Conservation (phyloP, 2,888 invertebrate genomes). For the Drosophila mercatorum region DNA sequence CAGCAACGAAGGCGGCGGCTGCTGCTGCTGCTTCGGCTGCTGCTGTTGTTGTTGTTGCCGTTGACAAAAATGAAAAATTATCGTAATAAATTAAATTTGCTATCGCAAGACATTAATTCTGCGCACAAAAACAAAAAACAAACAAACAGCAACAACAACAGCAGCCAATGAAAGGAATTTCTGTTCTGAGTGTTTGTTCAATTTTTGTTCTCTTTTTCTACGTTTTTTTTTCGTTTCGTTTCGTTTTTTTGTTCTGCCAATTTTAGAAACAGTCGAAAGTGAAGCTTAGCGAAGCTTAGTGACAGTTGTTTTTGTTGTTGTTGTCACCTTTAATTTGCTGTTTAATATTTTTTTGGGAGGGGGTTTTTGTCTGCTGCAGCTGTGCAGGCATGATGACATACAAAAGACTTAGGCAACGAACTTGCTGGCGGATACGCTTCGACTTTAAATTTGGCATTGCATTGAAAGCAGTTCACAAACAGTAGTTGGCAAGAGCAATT, state of each 20-base stretch:
- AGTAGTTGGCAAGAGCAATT: neutral
- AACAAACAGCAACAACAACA: constrained; percentile 31
- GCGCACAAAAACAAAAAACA: constrained; percentile 34
- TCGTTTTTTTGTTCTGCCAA: constrained; percentile 15
- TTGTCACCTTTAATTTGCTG: constrained; percentile 16
- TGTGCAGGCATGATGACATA: constrained; percentile 51
- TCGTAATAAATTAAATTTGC: constrained; percentile 83
- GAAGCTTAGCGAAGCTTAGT: constrained; percentile 65
- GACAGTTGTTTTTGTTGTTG: constrained; percentile 48
- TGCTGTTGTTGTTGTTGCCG: constrained; percentile 42
- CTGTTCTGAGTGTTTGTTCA: constrained; percentile 44
- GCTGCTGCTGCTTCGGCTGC: constrained; percentile 11
- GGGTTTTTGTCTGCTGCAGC: constrained; percentile 28
- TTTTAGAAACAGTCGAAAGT: constrained; percentile 64
- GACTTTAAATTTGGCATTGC: neutral
- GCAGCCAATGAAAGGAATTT: constrained; percentile 59
- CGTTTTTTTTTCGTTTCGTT: constrained; percentile 6
- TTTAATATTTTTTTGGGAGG: neutral
- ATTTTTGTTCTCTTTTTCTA: constrained; percentile 40
- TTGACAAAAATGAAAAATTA: constrained; percentile 82
- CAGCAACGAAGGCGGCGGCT: constrained; percentile 39
- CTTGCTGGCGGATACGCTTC: constrained; percentile 21
- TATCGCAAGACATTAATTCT: constrained; percentile 82
- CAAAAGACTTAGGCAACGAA: constrained; percentile 69
- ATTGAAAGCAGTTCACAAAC: neutral